These are phyloP conservation scores for Dynastes hyllus DNA, from an alignment of 2,888 invertebrate species.

Conservation along the genomic window DNA sequence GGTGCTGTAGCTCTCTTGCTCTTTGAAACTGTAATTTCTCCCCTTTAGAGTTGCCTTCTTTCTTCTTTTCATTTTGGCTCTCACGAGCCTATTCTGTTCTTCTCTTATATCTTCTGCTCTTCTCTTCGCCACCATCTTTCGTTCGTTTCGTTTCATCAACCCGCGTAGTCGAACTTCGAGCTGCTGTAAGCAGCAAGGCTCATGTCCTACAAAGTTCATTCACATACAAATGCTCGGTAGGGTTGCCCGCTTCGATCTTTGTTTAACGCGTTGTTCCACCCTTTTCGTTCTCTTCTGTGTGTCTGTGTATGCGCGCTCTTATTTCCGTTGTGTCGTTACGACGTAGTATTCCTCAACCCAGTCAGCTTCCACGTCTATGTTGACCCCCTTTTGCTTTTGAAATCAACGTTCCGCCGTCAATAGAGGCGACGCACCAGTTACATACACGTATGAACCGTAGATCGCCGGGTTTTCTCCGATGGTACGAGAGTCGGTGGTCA, in stretches of 20 bases:
- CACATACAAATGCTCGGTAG: slow-evolving; percentile 55
- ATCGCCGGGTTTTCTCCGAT: slow-evolving; percentile 1
- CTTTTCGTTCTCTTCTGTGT: slow-evolving; percentile 54
- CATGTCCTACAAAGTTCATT: slow-evolving; percentile 53
- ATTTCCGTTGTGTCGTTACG: slow-evolving; percentile 54
- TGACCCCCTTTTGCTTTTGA: slow-evolving; percentile 52
- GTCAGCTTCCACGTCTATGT: slow-evolving; percentile 38
- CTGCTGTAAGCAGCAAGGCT: background rate
- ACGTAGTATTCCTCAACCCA: background rate
- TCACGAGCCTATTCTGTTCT: background rate
- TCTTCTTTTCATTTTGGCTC: slow-evolving; percentile 3
- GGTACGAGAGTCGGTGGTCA: slow-evolving; percentile 52
- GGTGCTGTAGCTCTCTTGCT: slow-evolving; percentile 2
- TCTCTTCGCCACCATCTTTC: slow-evolving; percentile 40
- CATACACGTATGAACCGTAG: background rate
- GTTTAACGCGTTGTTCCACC: slow-evolving; percentile 53
- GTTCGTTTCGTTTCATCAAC: too few species aligned
- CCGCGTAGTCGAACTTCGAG: too few species aligned
- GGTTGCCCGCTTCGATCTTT: slow-evolving; percentile 53
- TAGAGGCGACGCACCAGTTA: slow-evolving; percentile 44
- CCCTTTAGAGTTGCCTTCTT: background rate
- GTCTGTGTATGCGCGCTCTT: background rate
- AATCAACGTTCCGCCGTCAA: slow-evolving; percentile 38
- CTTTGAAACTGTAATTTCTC: slow-evolving; percentile 54
- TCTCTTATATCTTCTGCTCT: background rate